Evolutionary conservation across 2,888 invertebrate species (phyloP).

Genomic region (Diarsia rubi): DNA sequence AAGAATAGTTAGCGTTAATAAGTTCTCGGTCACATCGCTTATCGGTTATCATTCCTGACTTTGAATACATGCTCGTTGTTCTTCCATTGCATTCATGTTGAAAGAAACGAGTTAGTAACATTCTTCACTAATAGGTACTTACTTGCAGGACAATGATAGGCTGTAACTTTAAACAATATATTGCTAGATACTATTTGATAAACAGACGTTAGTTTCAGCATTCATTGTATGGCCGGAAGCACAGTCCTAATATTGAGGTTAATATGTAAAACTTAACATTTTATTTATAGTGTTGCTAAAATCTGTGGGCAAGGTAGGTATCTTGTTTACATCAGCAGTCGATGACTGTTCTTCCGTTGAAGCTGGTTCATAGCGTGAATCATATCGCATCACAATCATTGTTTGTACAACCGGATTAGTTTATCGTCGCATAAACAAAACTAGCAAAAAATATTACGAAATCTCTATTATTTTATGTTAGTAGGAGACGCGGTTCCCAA

Average conservation of each 20-base stretch:
- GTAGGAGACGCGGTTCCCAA: slow-evolving; percentile 1
- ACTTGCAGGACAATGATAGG: slow-evolving; percentile 7
- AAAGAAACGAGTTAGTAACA: slow-evolving; percentile 23
- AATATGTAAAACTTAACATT: slow-evolving; percentile 20
- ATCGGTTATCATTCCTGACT: slow-evolving; percentile 57
- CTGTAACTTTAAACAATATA: slow-evolving; percentile 4
- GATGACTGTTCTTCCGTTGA: slow-evolving; percentile 74
- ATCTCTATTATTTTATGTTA: slow-evolving; percentile 40
- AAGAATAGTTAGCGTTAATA: slow-evolving; percentile 59
- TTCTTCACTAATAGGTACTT: slow-evolving; percentile 3
- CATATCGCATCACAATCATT: slow-evolving; percentile 67
- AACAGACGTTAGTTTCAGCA: not conserved
- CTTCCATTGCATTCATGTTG: slow-evolving; percentile 7
- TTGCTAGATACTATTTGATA: not conserved
- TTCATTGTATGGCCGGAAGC: not conserved
- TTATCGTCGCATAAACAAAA: slow-evolving; percentile 61
- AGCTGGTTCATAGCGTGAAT: slow-evolving; percentile 70
- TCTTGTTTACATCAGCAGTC: slow-evolving; percentile 68
- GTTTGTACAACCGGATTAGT: slow-evolving; percentile 63
- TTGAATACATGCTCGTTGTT: slow-evolving; percentile 44
- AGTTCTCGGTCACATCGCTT: slow-evolving; percentile 61
- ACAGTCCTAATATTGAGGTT: slow-evolving; percentile 37
- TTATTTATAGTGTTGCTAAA: slow-evolving; percentile 56
- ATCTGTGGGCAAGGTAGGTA: slow-evolving; percentile 57
- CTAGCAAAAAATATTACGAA: slow-evolving; percentile 45